These are phyloP conservation scores for Caenorhabditis afra DNA, from an alignment of 2,888 invertebrate species.

Conservation along the genomic window DNA sequence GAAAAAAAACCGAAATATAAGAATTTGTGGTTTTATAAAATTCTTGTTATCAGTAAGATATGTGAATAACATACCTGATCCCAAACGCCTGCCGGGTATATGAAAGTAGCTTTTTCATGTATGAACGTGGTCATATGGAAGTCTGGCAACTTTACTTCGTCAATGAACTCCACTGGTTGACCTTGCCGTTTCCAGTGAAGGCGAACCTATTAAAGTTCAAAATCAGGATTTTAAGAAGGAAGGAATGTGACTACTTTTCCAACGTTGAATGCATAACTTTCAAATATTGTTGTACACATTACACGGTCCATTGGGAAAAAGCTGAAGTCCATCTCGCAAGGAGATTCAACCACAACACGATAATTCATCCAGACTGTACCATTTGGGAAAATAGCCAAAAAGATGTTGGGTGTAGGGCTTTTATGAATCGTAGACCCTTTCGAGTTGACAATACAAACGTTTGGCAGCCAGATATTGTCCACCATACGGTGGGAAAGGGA, in stretches of 20 bases:
- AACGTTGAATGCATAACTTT: constrained; percentile 80
- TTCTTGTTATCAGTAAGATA: neutral
- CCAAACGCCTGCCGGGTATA: constrained; percentile 80
- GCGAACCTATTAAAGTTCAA: constrained; percentile 66
- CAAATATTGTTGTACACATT: constrained; percentile 79
- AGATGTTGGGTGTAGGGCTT: constrained; percentile 80
- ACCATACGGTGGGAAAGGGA: constrained; percentile 78
- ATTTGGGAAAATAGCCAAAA: constrained; percentile 80
- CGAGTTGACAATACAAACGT: constrained; percentile 77
- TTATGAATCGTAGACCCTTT: constrained; percentile 76
- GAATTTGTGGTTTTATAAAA: constrained; percentile 12
- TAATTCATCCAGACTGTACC: constrained; percentile 79
- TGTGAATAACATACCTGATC: constrained; percentile 72
- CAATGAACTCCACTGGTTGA: constrained; percentile 77
- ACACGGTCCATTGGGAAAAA: constrained; percentile 78
- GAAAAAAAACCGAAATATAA: neutral
- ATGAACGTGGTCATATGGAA: constrained; percentile 72
- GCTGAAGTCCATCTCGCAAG: constrained; percentile 80
- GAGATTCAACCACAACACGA: constrained; percentile 77
- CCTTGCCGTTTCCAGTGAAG: constrained; percentile 78
- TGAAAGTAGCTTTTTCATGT: constrained; percentile 77
- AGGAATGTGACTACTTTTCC: constrained; percentile 72
- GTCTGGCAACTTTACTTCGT: constrained; percentile 75
- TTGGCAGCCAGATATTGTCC: constrained; percentile 79
- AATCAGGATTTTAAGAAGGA: no score